Evolutionary conservation across 2,113 vertebrate species (phyloP), one percentile per base, ranked within the genome.

Genomic region (Cyprinodon brontotheroides): DNA sequence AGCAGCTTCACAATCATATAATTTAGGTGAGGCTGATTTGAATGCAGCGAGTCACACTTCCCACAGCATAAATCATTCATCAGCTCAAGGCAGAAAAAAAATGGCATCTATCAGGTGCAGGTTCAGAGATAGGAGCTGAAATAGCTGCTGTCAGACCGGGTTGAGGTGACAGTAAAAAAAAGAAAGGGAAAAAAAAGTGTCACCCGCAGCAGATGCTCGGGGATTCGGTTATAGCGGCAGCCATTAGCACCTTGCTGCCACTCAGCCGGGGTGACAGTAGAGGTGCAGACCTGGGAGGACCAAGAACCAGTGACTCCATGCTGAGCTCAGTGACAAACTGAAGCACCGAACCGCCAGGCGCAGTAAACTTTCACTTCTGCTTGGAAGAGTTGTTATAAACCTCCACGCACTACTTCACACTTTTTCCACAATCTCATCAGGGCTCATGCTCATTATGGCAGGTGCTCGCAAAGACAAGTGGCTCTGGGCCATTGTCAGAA

Each of bases 231-330:
- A 60, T 87, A 86, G 91, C 89, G 70, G 87, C 91, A 89, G 87
- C 93, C 89, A 94, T 95, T 94, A 94, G 92, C 93, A 92, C 93
- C 91, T 94, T 85, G 78, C 89, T 92, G 91, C 92, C 90, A 93
- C 92, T 91, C 89, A 89, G 90, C 74, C 76, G 40, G 86, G 90
- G 86, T 87, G 84, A 88, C 78, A 76, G 78, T 75, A 83, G 86
- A 86, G 70, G 87, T 87, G 82, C 84, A 84, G 88, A 88, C 90
- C 89, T 84, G 81, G 75, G 75, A 91, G 65, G 80, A 87, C 69
- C 80, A 71, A 57, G 64, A 66, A 66, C 64, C 67, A 72, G 65
- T 50, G 79, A 74, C 69, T 83, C 71, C 79, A 43, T 5, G 72
- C 87, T 66, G 86, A 37, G 72, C 81, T 78, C 83, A 20, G 70